phyloP scores from a whole-genome alignment of 2,797 vertebrate species.

The Etheostoma nigrum region DNA sequence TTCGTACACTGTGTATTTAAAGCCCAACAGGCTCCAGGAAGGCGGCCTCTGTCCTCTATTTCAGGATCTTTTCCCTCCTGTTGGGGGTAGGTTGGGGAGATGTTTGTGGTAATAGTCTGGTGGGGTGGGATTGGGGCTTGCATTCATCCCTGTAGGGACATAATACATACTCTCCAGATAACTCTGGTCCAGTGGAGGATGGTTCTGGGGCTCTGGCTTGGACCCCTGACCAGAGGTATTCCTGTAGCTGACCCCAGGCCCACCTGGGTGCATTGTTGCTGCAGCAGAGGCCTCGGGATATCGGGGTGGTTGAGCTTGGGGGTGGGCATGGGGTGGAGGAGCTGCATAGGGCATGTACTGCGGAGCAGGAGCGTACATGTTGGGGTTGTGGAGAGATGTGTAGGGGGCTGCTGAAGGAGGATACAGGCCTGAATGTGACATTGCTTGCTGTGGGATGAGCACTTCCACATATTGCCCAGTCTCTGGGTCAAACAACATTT shows the following conservation, averaged over 20 bases:
- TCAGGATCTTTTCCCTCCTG: slow-evolving; percentile 86
- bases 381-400: slow-evolving; percentile 82
- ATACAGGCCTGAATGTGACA: slow-evolving; percentile 87
- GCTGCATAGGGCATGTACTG: slow-evolving; percentile 88
- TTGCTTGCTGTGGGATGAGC: slow-evolving; percentile 89
- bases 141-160: slow-evolving; percentile 90
- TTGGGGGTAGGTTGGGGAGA: slow-evolving; percentile 78
- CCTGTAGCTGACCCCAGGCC: slow-evolving; percentile 70
- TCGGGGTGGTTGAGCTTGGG: slow-evolving; percentile 82
- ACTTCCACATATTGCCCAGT: slow-evolving; percentile 96
- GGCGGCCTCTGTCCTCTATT: slow-evolving; percentile 77
- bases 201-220: slow-evolving; percentile 82
- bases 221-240: slow-evolving; percentile 80
- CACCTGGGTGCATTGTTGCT: slow-evolving; percentile 76
- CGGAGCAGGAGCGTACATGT: slow-evolving; percentile 84
- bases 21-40: slow-evolving; percentile 81
- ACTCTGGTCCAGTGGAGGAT: slow-evolving; percentile 86
- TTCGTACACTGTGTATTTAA: slow-evolving; percentile 80
- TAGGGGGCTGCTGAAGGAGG: slow-evolving; percentile 87
- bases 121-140: slow-evolving; percentile 86
- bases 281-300: slow-evolving; percentile 80
- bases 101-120: slow-evolving; percentile 87
- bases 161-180: slow-evolving; percentile 94
- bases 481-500: slow-evolving; percentile 94
- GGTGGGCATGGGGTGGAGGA: slow-evolving; percentile 80